These are phyloP conservation scores for Anthoscopus minutus DNA, from an alignment of 2,113 vertebrate genomes.

Conservation along the genomic window DNA sequence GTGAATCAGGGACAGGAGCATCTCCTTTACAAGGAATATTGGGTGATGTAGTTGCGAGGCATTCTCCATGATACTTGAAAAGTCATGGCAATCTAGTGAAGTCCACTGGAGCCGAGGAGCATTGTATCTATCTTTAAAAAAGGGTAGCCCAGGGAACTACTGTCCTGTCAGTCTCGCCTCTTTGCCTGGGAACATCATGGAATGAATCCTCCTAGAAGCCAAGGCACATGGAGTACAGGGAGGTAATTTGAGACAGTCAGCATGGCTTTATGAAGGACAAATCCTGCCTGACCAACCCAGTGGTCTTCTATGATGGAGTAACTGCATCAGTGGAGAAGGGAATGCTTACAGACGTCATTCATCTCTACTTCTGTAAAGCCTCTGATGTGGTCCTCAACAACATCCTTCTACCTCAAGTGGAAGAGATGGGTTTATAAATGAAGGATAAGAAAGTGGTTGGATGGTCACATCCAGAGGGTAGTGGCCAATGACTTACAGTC, in stretches of 20 bases:
- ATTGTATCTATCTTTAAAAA: neutral
- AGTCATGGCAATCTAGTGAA: neutral
- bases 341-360: neutral
- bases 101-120: accelerated
- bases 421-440: neutral
- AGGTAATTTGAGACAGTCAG: neutral
- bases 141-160: neutral
- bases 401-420: neutral
- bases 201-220: neutral
- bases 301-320: neutral
- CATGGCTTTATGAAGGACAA: neutral
- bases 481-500: neutral
- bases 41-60: neutral
- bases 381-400: neutral
- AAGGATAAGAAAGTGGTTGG: neutral
- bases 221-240: neutral
- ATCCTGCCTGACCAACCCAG: neutral
- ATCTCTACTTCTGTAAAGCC: neutral
- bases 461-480: neutral
- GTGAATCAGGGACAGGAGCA: neutral
- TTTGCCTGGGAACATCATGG: neutral
- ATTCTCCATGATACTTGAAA: neutral
- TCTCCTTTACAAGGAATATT: neutral
- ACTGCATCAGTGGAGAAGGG: neutral
- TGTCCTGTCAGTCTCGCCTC: neutral